phyloP scores from a whole-genome alignment of 2,888 invertebrate genomes.

The Rotaria magnacalcarata region DNA sequence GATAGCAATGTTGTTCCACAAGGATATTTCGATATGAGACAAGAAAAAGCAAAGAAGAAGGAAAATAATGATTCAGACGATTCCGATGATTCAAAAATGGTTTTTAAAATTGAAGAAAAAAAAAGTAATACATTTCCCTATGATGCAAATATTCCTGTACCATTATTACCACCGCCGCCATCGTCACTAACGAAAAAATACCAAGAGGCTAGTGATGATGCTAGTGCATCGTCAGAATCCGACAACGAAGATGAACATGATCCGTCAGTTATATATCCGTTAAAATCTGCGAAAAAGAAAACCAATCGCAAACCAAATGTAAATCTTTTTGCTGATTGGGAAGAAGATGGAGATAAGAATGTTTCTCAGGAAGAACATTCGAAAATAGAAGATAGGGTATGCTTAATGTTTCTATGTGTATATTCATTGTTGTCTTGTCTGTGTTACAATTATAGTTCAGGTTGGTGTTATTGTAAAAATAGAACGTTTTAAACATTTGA shows the following conservation, averaged over 20 bases:
- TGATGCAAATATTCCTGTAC: not conserved
- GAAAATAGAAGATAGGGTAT: not conserved
- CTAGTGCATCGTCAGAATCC: not conserved
- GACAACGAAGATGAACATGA: slow-evolving; percentile 2
- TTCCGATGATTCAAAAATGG: not conserved
- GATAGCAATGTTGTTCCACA: slow-evolving; percentile 46
- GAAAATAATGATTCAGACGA: not conserved
- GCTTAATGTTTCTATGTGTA: not conserved
- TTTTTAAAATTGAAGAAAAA: not conserved
- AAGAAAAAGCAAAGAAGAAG: not conserved
- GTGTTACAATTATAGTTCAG: not conserved
- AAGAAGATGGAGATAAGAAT: not conserved
- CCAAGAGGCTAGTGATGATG: not conserved
- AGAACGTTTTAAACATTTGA: not conserved
- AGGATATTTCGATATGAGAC: slow-evolving; percentile 27
- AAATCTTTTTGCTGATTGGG: not conserved
- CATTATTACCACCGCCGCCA: slow-evolving; percentile 24
- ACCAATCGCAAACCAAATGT: not conserved
- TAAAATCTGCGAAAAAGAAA: not conserved
- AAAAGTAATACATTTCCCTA: not conserved
- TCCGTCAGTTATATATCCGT: not conserved
- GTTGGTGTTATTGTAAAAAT: not conserved
- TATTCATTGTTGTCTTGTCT: not conserved
- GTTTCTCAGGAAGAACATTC: not conserved
- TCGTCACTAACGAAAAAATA: not conserved